Evolutionary conservation across 2,113 vertebrate species (phyloP), one percentile per base, ranked within the genome.

Genomic region (Pristiophorus japonicus): DNA sequence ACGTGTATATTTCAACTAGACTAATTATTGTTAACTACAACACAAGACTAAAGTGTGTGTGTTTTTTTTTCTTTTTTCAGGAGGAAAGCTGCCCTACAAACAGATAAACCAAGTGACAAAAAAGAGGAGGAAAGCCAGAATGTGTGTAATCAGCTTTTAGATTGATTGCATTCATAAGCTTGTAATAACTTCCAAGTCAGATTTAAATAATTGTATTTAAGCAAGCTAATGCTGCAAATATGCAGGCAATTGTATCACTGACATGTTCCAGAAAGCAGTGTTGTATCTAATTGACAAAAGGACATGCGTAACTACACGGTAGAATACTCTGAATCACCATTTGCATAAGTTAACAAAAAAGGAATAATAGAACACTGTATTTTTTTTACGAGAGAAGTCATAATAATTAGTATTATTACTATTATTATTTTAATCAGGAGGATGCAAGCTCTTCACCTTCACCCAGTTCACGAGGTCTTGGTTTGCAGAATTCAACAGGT

Each of bases 61-160:
- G 10, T 8, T 93, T n/a, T 78, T 78, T 38, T 51, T 30, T 95
- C 88, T 51, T 47, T 93, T 96, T 55, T 87, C 67, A 99, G 99
- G 98, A 99, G 99, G 96, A 99, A 99, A 99, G 99, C 99, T 96
- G 99, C 98, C 0, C 98, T 98, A 70, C 98, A 99, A 96, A 98
- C 99, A 96, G 99, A 99, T 97, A 99, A 98, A 97, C 98, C 99
- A 7, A 98, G 98, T 94, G 99, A 99, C 95, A 98, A 96, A 96
- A 98, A 97, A 96, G 98, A 99, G 81, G 99, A 99, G 94, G 99
- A 99, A 96, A 98, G 98, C 97, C 98, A 99, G 98, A 99, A 97
- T 0, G 99, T 99, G 96, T 99, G 99, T 98, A 84, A 22, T 62
- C 78, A 75, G 75, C n/a, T 95, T 90, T 96, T 65, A 95, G 45